These are phyloP conservation scores for Plecotus auritus DNA, from an alignment of 2,113 vertebrate genomes.

Conservation along the genomic window DNA sequence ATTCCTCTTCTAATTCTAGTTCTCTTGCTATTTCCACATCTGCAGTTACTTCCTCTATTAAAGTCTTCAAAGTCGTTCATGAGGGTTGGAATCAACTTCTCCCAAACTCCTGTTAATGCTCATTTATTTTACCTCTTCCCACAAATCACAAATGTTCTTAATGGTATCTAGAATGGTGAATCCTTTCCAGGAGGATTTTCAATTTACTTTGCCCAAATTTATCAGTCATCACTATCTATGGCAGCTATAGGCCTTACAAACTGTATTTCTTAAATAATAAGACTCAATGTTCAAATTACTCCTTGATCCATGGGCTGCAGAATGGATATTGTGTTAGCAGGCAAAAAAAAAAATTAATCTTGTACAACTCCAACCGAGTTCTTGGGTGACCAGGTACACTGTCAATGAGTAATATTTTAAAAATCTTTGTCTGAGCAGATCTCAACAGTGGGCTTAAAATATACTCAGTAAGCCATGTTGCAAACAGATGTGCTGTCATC, in stretches of 20 bases:
- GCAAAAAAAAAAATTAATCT: background rate
- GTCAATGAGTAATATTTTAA: background rate
- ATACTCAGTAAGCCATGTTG: background rate
- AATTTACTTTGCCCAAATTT: background rate
- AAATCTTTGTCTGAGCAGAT: background rate
- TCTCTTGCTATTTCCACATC: background rate
- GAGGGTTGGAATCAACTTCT: background rate
- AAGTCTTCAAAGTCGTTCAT: background rate
- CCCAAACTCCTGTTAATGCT: background rate
- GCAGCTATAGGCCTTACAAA: background rate
- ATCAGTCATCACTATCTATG: background rate
- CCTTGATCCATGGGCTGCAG: background rate
- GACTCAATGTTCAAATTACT: background rate
- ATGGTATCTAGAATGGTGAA: background rate
- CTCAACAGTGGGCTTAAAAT: background rate
- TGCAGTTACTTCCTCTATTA: background rate
- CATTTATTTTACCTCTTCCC: background rate
- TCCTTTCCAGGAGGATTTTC: background rate
- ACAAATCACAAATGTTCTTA: background rate
- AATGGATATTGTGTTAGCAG: background rate
- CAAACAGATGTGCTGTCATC: background rate
- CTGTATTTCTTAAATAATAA: background rate
- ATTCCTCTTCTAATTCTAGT: background rate
- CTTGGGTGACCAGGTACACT: background rate
- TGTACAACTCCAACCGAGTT: background rate